Percentiles rank a stretch among this genome's conserved stretches.
These are phyloP conservation scores for Hyalella azteca DNA, from an alignment of 2,888 invertebrate species.

Conservation along the genomic window DNA sequence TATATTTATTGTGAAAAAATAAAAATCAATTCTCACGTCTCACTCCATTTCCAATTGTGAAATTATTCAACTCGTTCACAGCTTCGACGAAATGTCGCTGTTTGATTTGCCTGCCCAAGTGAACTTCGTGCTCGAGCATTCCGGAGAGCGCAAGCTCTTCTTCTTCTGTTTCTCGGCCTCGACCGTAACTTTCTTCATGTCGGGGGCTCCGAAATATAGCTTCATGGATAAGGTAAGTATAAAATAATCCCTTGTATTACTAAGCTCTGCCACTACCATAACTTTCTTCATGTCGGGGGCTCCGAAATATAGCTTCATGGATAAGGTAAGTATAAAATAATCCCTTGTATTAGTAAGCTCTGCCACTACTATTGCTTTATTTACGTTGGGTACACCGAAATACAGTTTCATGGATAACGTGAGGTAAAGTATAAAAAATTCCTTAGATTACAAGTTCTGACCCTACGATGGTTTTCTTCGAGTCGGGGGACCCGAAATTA, in stretches of 20 bases:
- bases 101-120: constrained; percentile 86
- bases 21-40: no score
- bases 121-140: constrained; percentile 71
- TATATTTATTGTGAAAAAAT: no score
- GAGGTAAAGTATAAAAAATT: no score
- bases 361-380: not conserved
- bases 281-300: constrained; percentile 12
- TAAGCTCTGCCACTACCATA: constrained; percentile 66
- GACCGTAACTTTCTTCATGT: constrained; percentile 1
- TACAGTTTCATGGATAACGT: not conserved
- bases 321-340: not conserved
- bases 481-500: not conserved
- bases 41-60: no score
- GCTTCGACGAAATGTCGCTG: constrained; percentile 87
- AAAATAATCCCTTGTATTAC: no score
- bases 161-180: constrained; percentile 81
- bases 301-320: not conserved
- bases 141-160: constrained; percentile 70
- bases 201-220: not conserved
- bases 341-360: no score
- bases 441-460: no score
- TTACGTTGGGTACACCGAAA: not conserved
- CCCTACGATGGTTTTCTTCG: not conserved
- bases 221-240: constrained; percentile 11
- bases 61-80: constrained; percentile 62